These are phyloP conservation scores for Acromyrmex heyeri DNA, from an alignment of 1,140 invertebrate species.

Conservation along the genomic window DNA sequence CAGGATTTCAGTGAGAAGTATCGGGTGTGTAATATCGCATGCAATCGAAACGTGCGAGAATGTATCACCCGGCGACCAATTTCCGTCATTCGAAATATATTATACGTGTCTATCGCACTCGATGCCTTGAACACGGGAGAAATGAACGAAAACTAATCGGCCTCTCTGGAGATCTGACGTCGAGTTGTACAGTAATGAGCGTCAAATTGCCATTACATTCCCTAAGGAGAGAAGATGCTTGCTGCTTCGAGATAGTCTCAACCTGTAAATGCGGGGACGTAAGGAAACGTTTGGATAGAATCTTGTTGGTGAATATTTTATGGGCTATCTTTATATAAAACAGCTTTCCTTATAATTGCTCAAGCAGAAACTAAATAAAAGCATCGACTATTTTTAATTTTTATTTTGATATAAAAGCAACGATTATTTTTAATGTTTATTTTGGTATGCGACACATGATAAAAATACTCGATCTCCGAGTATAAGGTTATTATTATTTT, in stretches of 20 bases:
- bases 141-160: conserved; percentile 64
- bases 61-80: conserved; percentile 10
- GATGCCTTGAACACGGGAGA: neutral
- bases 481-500: neutral
- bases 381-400: neutral
- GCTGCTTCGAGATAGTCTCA: conserved; percentile 2
- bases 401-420: conserved; percentile 2
- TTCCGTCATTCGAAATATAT: conserved; percentile 34
- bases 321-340: neutral
- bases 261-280: neutral
- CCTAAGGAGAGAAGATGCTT: neutral
- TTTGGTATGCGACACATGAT: neutral
- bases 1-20: conserved; percentile 22
- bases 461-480: neutral
- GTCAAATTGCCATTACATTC: conserved; percentile 60
- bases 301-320: conserved; percentile 20
- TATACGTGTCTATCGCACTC: conserved; percentile 43
- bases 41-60: conserved; percentile 4
- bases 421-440: conserved; percentile 24
- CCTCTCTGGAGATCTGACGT: conserved; percentile 51
- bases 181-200: conserved; percentile 63
- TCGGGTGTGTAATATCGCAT: conserved; percentile 3
- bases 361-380: neutral
- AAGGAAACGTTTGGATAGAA: neutral
- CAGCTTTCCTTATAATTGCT: neutral